Conservation (phyloP, 2,888 invertebrate species). For the Ephialtes manifestator region DNA sequence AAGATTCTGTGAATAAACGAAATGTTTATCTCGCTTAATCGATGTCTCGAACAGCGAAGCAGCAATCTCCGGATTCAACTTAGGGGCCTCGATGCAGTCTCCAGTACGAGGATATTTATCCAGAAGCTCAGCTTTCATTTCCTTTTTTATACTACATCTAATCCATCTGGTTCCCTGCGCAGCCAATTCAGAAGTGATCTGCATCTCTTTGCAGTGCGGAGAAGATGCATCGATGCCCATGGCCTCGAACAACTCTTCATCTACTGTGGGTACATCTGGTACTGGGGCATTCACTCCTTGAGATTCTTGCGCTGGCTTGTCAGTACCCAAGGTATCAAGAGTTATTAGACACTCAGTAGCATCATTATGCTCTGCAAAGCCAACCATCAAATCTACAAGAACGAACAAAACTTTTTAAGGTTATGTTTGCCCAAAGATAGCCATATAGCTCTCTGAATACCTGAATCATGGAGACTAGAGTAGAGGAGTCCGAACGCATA, state of each 20-base stretch:
- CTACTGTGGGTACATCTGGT: not conserved
- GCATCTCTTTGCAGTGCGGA: not conserved
- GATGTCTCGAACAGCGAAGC: conserved; percentile 51
- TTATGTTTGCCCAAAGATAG: conserved; percentile 6
- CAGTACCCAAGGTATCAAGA: not conserved
- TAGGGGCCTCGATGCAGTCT: conserved; percentile 42
- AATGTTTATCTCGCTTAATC: conserved; percentile 55
- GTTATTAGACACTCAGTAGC: not conserved
- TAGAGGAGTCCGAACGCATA: too few species aligned
- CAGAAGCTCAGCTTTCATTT: conserved; percentile 25
- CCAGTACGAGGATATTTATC: conserved; percentile 55
- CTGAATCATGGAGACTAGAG: too few species aligned
- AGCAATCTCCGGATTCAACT: conserved; percentile 64
- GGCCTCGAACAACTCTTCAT: not conserved
- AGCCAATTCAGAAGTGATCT: conserved; percentile 12
- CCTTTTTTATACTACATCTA: conserved; percentile 37
- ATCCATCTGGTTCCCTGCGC: conserved; percentile 48
- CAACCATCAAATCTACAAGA: not conserved
- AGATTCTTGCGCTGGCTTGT: not conserved
- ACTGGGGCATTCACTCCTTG: not conserved
- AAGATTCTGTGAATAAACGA: conserved; percentile 55
- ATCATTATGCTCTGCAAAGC: not conserved
- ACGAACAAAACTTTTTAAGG: not conserved
- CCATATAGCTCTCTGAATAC: too few species aligned
- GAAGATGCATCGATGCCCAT: not conserved